A percentile compares a stretch with the other conserved stretches of the same genome.
Evolutionary conservation across 2,888 invertebrate species (phyloP).

Genomic region (Orchesella flavescens): DNA sequence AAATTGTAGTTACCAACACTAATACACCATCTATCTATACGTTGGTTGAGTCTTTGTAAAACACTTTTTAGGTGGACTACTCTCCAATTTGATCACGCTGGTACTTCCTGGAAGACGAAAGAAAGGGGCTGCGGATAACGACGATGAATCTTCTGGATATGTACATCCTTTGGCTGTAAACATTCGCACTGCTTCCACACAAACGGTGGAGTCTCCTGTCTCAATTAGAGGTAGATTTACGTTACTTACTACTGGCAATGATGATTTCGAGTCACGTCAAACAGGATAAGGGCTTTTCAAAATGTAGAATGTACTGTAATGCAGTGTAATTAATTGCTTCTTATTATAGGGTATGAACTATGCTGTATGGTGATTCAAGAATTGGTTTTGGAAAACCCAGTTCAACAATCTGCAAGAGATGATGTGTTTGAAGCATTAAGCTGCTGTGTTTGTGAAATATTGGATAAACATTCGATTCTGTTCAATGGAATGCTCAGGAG

Average conservation of each 20-base stretch:
- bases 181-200: conserved; percentile 53
- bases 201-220: conserved; percentile 68
- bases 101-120: conserved; percentile 51
- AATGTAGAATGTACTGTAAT: too few species aligned
- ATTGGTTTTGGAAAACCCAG: conserved; percentile 59
- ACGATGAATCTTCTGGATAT: not conserved
- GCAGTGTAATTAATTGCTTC: not conserved
- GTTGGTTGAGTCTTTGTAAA: not conserved
- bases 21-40: too few species aligned
- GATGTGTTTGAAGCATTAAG: conserved; percentile 75
- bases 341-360: conserved; percentile 29
- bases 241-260: too few species aligned
- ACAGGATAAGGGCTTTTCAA: too few species aligned
- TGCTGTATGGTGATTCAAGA: conserved; percentile 69
- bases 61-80: conserved; percentile 54
- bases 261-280: too few species aligned
- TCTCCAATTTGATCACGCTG: conserved; percentile 61
- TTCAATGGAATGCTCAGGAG: conserved; percentile 76
- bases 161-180: conserved; percentile 6
- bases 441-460: conserved; percentile 75
- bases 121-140: not conserved
- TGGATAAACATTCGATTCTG: conserved; percentile 75
- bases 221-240: conserved; percentile 63
- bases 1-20: not conserved
- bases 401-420: conserved; percentile 71